phyloP scores from a whole-genome alignment of 2,797 vertebrate species.

The Oreochromis mossambicus region DNA sequence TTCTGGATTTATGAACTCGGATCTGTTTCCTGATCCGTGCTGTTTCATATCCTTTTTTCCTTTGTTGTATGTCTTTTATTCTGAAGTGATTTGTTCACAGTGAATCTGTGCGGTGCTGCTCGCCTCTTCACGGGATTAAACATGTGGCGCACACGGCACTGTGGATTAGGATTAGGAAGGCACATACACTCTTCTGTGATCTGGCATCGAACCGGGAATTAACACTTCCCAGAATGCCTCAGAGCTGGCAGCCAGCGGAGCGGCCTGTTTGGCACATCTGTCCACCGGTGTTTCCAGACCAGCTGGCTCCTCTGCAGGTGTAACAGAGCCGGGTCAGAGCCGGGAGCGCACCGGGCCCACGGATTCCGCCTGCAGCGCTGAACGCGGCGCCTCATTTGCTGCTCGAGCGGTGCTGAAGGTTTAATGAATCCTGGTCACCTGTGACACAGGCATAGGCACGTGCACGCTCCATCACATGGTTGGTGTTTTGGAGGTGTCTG shows the following conservation, averaged over 20 bases:
- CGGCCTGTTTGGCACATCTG: neutral
- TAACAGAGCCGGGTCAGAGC: neutral
- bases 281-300: neutral
- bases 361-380: neutral
- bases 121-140: neutral
- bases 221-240: neutral
- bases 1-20: neutral
- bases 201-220: neutral
- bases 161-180: constrained; percentile 20
- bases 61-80: neutral
- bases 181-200: neutral
- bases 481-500: neutral
- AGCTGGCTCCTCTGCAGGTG: neutral
- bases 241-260: neutral
- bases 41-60: neutral
- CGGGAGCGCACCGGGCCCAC: rapidly evolving
- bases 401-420: neutral
- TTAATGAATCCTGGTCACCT: neutral
- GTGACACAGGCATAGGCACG: neutral
- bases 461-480: neutral
- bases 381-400: neutral
- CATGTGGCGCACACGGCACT: neutral
- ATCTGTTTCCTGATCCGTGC: neutral
- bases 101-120: neutral
- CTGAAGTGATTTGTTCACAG: neutral